These are phyloP conservation scores for Coleophora deauratella DNA, from an alignment of 2,888 invertebrate species.

Conservation along the genomic window DNA sequence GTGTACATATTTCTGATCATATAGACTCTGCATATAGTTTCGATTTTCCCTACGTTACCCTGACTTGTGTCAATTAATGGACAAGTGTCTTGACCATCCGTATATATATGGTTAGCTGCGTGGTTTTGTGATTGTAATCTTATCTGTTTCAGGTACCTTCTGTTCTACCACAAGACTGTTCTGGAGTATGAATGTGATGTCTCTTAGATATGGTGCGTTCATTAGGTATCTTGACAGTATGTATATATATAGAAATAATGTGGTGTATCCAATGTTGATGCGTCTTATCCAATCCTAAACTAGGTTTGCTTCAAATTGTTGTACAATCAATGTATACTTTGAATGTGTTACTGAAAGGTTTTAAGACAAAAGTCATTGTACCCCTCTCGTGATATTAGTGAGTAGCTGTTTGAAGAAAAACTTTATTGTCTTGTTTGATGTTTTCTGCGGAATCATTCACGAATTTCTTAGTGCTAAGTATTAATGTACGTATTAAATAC, in stretches of 20 bases:
- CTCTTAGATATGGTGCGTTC: neutral
- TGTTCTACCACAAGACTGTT: constrained; percentile 97
- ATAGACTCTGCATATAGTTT: too few relatives aligned
- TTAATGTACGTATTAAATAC: constrained; percentile 34
- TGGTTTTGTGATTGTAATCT: too few relatives aligned
- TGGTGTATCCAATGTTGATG: constrained; percentile 12
- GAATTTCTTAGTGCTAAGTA: constrained; percentile 62
- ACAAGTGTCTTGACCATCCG: too few relatives aligned
- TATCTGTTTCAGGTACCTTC: constrained; percentile 83
- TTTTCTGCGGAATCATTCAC: constrained; percentile 45
- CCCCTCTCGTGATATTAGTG: constrained; percentile 60
- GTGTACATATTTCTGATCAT: too few relatives aligned
- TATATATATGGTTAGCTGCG: too few relatives aligned
- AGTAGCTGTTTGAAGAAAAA: constrained; percentile 41
- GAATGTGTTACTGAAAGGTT: constrained; percentile 12
- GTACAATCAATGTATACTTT: constrained; percentile 15
- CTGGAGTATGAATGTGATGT: constrained; percentile 83
- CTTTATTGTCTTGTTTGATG: constrained; percentile 32
- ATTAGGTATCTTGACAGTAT: neutral
- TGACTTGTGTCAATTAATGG: too few relatives aligned
- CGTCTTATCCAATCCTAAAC: constrained; percentile 1
- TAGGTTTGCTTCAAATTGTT: constrained; percentile 16
- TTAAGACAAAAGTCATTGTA: constrained; percentile 38
- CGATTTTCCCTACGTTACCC: too few relatives aligned
- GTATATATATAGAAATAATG: too few relatives aligned